These are phyloP conservation scores for Oscheius myriophilus DNA, from an alignment of 2,888 invertebrate genomes.

Conservation along the genomic window DNA sequence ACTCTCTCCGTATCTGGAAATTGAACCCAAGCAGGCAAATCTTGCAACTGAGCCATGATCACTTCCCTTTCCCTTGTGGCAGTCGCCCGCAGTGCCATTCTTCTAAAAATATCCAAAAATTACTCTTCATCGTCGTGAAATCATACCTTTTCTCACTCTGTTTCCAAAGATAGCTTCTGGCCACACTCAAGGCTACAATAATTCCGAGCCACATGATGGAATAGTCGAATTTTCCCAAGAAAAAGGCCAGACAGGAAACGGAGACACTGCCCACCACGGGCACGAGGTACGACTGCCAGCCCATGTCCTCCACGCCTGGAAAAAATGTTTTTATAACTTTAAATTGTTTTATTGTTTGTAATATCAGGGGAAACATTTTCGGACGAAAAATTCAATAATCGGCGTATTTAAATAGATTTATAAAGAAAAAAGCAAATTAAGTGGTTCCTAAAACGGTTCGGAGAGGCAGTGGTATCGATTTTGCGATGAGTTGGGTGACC, in stretches of 20 bases:
- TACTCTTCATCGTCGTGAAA: neutral
- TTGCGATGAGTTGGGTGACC: too few relatives aligned
- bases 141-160: constrained; percentile 56
- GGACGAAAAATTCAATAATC: too few relatives aligned
- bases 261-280: constrained; percentile 56
- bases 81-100: constrained; percentile 52
- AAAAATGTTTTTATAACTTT: neutral
- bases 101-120: constrained; percentile 26
- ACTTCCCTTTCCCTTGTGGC: constrained; percentile 66
- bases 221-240: constrained; percentile 38
- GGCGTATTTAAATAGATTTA: too few relatives aligned
- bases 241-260: constrained; percentile 49
- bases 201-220: constrained; percentile 28
- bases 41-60: constrained; percentile 64
- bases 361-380: too few relatives aligned
- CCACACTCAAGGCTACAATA: constrained; percentile 61
- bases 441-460: too few relatives aligned
- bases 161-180: constrained; percentile 67
- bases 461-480: too few relatives aligned
- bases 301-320: constrained; percentile 46
- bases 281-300: constrained; percentile 59
- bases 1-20: constrained; percentile 71
- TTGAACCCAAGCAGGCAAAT: constrained; percentile 71
- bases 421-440: too few relatives aligned
- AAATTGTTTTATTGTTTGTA: too few relatives aligned